phyloP scores from a whole-genome alignment of 2,113 vertebrate genomes.

The Psephotus haematonotus region DNA sequence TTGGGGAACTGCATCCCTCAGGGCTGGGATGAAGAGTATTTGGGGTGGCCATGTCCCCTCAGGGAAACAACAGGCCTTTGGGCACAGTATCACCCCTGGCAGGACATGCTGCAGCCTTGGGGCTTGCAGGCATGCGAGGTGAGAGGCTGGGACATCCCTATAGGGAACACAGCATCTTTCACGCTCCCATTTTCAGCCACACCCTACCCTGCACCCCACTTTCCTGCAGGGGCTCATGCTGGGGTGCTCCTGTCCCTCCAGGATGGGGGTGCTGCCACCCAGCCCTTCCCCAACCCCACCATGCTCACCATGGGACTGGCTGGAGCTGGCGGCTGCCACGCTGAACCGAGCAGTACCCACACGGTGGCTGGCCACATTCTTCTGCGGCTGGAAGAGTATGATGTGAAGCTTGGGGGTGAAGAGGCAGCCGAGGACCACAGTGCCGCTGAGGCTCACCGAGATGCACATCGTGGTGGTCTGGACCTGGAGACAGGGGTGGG shows the following conservation, averaged over 20 bases:
- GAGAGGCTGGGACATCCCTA: background rate
- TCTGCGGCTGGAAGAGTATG: constrained; percentile 98
- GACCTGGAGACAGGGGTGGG: constrained; percentile 78
- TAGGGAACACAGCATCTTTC: background rate
- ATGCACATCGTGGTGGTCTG: constrained; percentile 99
- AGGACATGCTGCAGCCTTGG: background rate
- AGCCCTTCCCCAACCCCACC: background rate
- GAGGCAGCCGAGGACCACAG: constrained; percentile 94
- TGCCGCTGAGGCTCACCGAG: constrained; percentile 96
- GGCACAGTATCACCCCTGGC: background rate
- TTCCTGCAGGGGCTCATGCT: background rate
- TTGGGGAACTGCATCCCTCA: background rate
- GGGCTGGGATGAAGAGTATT: background rate
- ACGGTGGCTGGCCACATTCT: constrained; percentile 90
- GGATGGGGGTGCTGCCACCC: background rate
- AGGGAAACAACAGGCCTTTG: rapidly evolving
- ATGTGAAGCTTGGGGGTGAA: constrained; percentile 96
- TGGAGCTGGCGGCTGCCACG: constrained; percentile 81
- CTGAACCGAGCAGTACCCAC: constrained; percentile 87
- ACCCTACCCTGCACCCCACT: background rate
- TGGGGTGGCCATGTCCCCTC: background rate
- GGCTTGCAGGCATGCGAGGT: background rate
- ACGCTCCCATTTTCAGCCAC: rapidly evolving
- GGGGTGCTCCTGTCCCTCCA: background rate
- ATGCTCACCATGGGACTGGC: constrained; percentile 83